Evolutionary conservation across 2,888 invertebrate species (phyloP).

Genomic region (Orthosia incerta): DNA sequence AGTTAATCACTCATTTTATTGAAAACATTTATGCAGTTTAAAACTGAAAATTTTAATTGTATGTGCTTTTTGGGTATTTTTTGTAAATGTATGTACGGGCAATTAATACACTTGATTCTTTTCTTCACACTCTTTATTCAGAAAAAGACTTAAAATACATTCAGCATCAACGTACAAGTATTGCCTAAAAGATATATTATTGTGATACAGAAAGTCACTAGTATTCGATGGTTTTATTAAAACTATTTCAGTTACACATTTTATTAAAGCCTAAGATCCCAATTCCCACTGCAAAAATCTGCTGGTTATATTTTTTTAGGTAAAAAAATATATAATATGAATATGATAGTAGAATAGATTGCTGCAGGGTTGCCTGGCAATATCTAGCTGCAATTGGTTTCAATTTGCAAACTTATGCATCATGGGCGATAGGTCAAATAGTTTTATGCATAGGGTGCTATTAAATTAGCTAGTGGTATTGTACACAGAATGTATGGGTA

Average conservation of each 20-base stretch:
- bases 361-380: too few relatives aligned
- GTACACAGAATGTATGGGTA: not conserved
- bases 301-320: too few relatives aligned
- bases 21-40: conserved; percentile 31
- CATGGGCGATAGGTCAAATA: not conserved
- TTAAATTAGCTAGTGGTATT: not conserved
- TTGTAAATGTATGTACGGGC: not conserved
- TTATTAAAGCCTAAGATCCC: too few relatives aligned
- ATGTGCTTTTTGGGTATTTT: not conserved
- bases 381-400: too few relatives aligned
- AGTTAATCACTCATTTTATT: conserved; percentile 1
- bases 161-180: not conserved
- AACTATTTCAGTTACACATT: not conserved
- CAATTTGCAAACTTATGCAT: too few relatives aligned
- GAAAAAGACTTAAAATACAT: conserved; percentile 14
- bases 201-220: conserved; percentile 7
- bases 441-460: not conserved
- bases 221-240: not conserved
- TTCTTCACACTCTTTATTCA: conserved; percentile 35
- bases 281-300: too few relatives aligned
- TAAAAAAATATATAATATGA: too few relatives aligned
- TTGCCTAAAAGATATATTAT: not conserved
- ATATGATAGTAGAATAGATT: too few relatives aligned
- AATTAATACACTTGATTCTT: not conserved
- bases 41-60: conserved; percentile 29